phyloP scores from a whole-genome alignment of 64 coral and sea anemone species.

The Stichodactyla mertensii region DNA sequence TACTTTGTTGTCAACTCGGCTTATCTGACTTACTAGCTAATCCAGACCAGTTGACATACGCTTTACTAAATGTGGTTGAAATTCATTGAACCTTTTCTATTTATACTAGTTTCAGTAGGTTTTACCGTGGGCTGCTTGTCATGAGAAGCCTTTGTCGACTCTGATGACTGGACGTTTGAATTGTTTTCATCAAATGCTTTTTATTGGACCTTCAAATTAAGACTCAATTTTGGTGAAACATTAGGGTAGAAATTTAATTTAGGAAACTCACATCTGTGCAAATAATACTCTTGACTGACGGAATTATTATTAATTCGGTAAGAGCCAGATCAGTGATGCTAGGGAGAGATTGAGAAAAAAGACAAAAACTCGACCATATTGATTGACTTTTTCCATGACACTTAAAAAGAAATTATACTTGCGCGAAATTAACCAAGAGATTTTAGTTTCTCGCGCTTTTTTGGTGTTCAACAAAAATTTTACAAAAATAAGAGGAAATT shows the following conservation, averaged over 20 bases:
- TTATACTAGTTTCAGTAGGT: neutral
- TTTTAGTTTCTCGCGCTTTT: no score
- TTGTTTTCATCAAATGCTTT: neutral
- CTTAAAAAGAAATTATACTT: no score
- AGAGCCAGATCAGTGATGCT: neutral
- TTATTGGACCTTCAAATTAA: neutral
- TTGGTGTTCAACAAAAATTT: no score
- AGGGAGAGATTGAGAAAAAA: neutral
- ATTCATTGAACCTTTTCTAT: neutral
- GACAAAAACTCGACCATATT: neutral
- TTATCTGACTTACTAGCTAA: neutral
- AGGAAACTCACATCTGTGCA: neutral
- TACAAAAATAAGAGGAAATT: no score
- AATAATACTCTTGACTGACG: neutral
- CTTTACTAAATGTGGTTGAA: neutral
- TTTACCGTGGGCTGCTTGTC: neutral
- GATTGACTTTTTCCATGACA: no score
- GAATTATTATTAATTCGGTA: neutral
- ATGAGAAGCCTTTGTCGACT: neutral
- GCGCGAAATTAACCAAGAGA: no score
- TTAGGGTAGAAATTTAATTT: neutral
- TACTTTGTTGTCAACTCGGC: neutral
- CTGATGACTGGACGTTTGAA: neutral
- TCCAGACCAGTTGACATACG: constrained; percentile 3
- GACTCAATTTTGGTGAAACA: neutral